These are phyloP conservation scores for Andrena flavipes DNA, from an alignment of 2,888 invertebrate species.

Conservation along the genomic window DNA sequence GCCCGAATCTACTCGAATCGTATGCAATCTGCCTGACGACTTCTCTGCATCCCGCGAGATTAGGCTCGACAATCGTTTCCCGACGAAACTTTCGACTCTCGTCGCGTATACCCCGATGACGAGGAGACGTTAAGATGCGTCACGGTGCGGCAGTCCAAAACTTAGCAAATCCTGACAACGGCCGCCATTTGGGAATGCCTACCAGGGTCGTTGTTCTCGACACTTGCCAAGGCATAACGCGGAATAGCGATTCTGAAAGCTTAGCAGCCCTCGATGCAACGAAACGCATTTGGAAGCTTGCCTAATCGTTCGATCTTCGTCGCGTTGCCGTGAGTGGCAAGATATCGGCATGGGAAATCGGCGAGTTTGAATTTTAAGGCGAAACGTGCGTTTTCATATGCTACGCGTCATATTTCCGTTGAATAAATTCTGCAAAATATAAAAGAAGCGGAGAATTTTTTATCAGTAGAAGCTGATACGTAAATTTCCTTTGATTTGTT, in stretches of 20 bases:
- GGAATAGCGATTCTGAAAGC: conserved; percentile 60
- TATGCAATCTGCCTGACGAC: conserved; percentile 44
- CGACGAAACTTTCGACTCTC: conserved; percentile 54
- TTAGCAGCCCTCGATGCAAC: conserved; percentile 46
- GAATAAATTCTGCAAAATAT: neutral
- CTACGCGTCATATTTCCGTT: neutral
- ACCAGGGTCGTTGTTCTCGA: conserved; percentile 59
- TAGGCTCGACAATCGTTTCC: conserved; percentile 63
- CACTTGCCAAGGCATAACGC: conserved; percentile 70
- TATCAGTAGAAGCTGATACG: too few species aligned
- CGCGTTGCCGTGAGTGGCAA: neutral
- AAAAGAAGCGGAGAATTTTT: too few species aligned
- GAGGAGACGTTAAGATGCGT: conserved; percentile 73
- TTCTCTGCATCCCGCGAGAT: conserved; percentile 67
- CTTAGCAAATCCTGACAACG: conserved; percentile 72
- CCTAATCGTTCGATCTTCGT: conserved; percentile 69
- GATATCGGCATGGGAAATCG: conserved; percentile 7
- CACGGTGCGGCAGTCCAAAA: conserved; percentile 67
- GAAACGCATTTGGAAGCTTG: conserved; percentile 75
- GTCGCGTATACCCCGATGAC: conserved; percentile 40
- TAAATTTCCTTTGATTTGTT: too few species aligned
- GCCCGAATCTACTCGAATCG: conserved; percentile 43
- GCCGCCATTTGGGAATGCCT: conserved; percentile 70
- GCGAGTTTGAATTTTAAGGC: neutral
- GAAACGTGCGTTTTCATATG: neutral